These are phyloP conservation scores for Ameiurus melas DNA, from an alignment of 2,113 vertebrate genomes.

Conservation along the genomic window DNA sequence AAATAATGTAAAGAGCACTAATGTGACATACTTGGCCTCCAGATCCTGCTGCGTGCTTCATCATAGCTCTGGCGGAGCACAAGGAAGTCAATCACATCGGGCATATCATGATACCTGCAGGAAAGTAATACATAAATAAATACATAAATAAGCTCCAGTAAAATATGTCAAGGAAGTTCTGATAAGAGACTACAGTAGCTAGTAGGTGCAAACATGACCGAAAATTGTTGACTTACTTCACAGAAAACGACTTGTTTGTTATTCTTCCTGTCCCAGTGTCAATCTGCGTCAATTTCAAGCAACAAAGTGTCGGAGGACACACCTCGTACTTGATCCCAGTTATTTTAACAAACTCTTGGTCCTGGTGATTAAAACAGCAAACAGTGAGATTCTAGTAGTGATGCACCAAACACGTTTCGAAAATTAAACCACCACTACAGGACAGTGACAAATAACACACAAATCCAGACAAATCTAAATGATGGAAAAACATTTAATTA, in stretches of 20 bases:
- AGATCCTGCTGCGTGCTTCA: slow-evolving; percentile 87
- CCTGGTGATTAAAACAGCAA: slow-evolving; percentile 69
- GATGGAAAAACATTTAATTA: not conserved
- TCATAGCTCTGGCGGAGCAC: slow-evolving; percentile 93
- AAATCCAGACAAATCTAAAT: not conserved
- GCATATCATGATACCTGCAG: slow-evolving; percentile 96
- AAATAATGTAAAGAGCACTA: not conserved
- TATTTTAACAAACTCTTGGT: slow-evolving; percentile 98
- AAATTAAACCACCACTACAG: not conserved
- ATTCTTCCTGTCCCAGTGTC: slow-evolving; percentile 88
- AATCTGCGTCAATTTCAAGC: slow-evolving; percentile 92
- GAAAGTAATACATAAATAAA: slow-evolving; percentile 28
- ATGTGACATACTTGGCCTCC: slow-evolving; percentile 82
- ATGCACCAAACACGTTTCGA: not conserved
- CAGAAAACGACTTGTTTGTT: slow-evolving; percentile 88
- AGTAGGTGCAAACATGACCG: not conserved
- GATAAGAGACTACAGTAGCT: too few species aligned
- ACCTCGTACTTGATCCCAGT: slow-evolving; percentile 95
- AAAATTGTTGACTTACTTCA: slow-evolving; percentile 76
- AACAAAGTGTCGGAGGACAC: slow-evolving; percentile 91
- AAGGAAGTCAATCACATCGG: slow-evolving; percentile 96
- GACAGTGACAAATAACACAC: not conserved
- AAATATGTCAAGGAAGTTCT: not conserved
- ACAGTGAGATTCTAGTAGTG: not conserved
- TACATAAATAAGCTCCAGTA: not conserved